phyloP scores from a whole-genome alignment of 1,140 invertebrate species.

The Ceratosolen solmsi region DNA sequence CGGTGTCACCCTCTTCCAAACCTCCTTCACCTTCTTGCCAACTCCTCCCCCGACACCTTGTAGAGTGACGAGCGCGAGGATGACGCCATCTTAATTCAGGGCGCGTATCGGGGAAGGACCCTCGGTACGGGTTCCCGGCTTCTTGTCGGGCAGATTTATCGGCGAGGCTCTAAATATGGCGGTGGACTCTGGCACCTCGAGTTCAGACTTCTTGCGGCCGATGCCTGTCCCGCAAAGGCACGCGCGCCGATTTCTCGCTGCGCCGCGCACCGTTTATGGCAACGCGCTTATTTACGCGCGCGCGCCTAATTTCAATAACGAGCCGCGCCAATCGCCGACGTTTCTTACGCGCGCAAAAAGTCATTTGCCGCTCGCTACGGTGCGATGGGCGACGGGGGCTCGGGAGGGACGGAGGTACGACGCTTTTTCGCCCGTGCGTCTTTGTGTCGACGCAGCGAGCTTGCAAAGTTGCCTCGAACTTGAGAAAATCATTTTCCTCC shows the following conservation, averaged over 20 bases:
- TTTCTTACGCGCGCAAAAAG: neutral
- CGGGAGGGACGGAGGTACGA: no score
- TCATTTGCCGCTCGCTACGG: neutral
- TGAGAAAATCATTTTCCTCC: no score
- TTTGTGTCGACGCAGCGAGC: no score
- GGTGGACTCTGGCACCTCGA: slow-evolving; percentile 49
- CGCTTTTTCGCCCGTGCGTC: no score
- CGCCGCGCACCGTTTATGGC: slow-evolving; percentile 64
- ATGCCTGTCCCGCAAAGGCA: slow-evolving; percentile 58
- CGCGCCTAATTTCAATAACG: slow-evolving; percentile 66
- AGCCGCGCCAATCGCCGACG: slow-evolving; percentile 23
- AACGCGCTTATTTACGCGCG: slow-evolving; percentile 59
- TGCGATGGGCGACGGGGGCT: no score
- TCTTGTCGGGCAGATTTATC: slow-evolving; percentile 63
- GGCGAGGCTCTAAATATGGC: slow-evolving; percentile 64
- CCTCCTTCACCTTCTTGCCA: no score
- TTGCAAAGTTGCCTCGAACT: neutral
- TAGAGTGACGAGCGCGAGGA: slow-evolving; percentile 12
- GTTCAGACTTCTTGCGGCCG: slow-evolving; percentile 36
- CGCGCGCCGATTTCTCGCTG: slow-evolving; percentile 58
- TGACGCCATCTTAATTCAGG: slow-evolving; percentile 38
- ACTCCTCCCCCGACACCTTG: no score
- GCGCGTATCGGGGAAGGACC: slow-evolving; percentile 46
- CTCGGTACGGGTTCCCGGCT: slow-evolving; percentile 15
- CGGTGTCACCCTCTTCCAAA: no score